These are phyloP conservation scores for Psophia crepitans DNA, from an alignment of 2,113 vertebrate genomes.

Conservation along the genomic window DNA sequence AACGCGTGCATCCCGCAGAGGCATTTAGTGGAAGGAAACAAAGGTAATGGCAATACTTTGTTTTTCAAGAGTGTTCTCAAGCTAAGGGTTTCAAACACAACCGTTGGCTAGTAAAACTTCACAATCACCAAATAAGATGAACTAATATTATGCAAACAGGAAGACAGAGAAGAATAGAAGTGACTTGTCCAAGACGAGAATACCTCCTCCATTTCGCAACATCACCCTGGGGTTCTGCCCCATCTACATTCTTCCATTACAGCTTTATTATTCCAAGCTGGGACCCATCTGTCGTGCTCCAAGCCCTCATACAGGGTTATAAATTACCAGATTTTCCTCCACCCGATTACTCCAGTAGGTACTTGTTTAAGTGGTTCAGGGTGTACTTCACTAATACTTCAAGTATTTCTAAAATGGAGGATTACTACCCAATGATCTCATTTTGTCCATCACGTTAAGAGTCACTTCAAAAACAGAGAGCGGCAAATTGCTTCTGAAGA, in stretches of 20 bases:
- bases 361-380: conserved; percentile 23
- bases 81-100: not conserved
- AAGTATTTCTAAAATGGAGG: not conserved
- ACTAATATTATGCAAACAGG: conserved; percentile 34
- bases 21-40: not conserved
- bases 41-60: not conserved
- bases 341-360: not conserved
- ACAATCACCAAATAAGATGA: not conserved
- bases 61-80: not conserved
- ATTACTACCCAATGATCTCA: conserved; percentile 32
- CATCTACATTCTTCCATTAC: not conserved
- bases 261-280: conserved; percentile 44
- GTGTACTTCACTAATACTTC: not conserved
- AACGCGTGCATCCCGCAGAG: not conserved
- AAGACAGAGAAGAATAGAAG: conserved; percentile 59
- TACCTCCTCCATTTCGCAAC: conserved; percentile 10
- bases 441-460: conserved; percentile 37
- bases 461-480: conserved; percentile 40
- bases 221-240: not conserved
- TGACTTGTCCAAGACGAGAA: conserved; percentile 14
- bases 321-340: not conserved
- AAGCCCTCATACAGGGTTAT: not conserved
- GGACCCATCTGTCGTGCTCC: not conserved
- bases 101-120: not conserved
- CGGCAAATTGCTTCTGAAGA: conserved; percentile 50